Conservation (phyloP, 2,797 vertebrate species). For the Paramormyrops hopkinsi region DNA sequence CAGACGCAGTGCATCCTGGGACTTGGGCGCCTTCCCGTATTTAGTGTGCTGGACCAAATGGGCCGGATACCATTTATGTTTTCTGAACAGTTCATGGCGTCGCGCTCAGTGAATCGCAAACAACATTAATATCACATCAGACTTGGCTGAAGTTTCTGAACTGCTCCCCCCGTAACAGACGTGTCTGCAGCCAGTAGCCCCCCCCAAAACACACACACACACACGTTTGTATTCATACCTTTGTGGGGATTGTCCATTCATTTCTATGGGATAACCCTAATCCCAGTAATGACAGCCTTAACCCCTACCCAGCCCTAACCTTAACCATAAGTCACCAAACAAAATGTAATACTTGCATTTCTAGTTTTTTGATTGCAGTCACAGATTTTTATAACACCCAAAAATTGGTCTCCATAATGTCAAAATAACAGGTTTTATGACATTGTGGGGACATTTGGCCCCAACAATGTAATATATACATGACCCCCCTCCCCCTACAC, state of each 20-base stretch:
- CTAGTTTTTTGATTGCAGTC: not conserved
- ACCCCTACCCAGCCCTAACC: not conserved
- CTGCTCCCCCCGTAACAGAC: constrained; percentile 47
- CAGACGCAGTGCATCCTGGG: not conserved
- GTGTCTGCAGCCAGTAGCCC: not conserved
- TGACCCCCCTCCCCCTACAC: not conserved
- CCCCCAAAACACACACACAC: not conserved
- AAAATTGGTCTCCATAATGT: not conserved
- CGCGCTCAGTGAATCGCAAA: constrained; percentile 48
- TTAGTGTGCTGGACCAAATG: not conserved
- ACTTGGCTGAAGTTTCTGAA: not conserved
- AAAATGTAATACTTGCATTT: not conserved
- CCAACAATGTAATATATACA: not conserved
- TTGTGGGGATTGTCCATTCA: not conserved
- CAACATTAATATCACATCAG: constrained; percentile 60
- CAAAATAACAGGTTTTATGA: not conserved
- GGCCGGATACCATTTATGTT: not conserved
- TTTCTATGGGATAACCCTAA: not conserved
- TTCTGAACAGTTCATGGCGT: constrained; percentile 21
- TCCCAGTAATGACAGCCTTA: not conserved
- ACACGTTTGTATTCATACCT: not conserved
- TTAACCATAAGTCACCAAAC: not conserved
- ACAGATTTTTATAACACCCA: not conserved
- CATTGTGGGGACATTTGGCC: not conserved
- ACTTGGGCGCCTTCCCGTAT: not conserved